Evolutionary conservation across 2,797 vertebrate species (phyloP).

Genomic region (Intellagama lesueurii): DNA sequence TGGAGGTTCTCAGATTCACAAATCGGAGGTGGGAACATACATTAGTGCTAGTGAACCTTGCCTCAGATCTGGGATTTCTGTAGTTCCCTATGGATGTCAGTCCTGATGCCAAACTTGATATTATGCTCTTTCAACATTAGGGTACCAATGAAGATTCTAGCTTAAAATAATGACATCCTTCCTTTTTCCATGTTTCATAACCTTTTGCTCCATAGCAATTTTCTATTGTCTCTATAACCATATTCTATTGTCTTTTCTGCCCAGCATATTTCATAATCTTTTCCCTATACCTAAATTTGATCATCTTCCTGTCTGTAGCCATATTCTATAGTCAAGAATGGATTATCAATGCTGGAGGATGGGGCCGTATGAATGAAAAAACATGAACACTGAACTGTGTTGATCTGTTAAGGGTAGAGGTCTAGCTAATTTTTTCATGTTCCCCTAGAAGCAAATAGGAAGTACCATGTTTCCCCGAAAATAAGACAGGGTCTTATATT

Average conservation of each 20-base stretch:
- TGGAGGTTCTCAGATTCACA: no score
- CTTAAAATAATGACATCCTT: not conserved
- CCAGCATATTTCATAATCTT: no score
- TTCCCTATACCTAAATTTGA: no score
- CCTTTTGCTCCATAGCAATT: no score
- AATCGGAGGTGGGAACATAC: not conserved
- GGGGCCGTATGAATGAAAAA: not conserved
- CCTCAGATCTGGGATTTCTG: not conserved
- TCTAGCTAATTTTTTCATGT: not conserved
- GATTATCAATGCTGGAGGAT: no score
- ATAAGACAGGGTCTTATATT: no score
- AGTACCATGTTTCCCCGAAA: no score
- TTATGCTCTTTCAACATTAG: not conserved
- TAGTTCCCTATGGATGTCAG: not conserved
- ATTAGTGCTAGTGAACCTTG: not conserved
- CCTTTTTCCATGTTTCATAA: no score
- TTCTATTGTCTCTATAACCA: no score
- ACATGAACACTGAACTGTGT: not conserved
- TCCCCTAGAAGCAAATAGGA: slow-evolving; percentile 12
- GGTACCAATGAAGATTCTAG: not conserved
- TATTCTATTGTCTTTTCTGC: no score
- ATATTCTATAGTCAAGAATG: not conserved
- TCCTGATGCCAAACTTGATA: no score
- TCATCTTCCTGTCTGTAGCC: not conserved
- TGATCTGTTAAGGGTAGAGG: not conserved